These are phyloP conservation scores for Phrynocephalus versicolor DNA, from an alignment of 2,113 vertebrate species.

Conservation along the genomic window DNA sequence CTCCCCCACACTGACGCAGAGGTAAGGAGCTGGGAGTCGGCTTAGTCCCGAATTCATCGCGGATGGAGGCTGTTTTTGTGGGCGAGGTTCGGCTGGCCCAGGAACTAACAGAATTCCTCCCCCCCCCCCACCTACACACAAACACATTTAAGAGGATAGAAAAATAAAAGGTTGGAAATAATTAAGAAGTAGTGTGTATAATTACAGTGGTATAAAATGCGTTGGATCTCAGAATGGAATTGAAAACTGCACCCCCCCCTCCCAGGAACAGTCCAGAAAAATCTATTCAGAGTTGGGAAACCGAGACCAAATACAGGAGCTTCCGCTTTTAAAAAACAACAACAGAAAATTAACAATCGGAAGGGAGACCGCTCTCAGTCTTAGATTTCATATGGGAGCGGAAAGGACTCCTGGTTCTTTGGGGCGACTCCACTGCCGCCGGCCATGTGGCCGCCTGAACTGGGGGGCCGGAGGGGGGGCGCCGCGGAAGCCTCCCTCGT, in stretches of 20 bases:
- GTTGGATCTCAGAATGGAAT: background rate
- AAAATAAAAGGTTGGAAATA: no score
- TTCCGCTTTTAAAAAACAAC: background rate
- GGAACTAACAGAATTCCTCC: no score
- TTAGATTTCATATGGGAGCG: background rate
- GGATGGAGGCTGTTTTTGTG: background rate
- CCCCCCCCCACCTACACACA: no score
- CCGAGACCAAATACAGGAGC: background rate
- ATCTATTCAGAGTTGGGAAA: no score
- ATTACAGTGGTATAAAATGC: background rate
- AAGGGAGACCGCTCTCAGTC: background rate
- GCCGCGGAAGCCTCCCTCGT: background rate
- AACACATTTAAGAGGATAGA: no score
- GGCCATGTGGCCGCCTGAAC: background rate
- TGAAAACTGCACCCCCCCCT: background rate
- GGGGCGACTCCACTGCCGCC: background rate
- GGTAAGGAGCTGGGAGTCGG: background rate
- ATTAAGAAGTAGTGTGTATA: background rate
- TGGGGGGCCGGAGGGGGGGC: no score
- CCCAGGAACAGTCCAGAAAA: background rate
- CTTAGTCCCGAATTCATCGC: background rate
- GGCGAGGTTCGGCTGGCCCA: no score
- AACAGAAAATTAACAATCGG: background rate
- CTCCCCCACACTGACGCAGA: background rate
- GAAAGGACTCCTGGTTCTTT: background rate